Evolutionary conservation across 2,113 vertebrate species (phyloP).

Genomic region (Zingel zingel): DNA sequence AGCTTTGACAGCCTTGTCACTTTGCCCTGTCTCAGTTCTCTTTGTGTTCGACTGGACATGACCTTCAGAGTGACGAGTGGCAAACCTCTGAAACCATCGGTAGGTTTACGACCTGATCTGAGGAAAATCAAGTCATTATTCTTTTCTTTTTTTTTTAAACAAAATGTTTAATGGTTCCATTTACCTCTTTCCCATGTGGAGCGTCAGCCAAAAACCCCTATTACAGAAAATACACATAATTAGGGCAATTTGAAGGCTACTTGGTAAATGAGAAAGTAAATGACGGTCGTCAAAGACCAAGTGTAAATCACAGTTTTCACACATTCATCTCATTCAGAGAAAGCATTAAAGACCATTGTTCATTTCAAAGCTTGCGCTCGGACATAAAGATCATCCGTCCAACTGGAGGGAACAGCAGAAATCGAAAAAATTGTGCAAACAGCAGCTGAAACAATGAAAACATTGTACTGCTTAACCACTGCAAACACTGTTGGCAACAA

Average conservation of each 20-base stretch:
- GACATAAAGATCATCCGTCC: conserved; percentile 63
- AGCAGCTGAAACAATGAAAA: conserved; percentile 73
- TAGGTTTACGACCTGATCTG: conserved; percentile 31
- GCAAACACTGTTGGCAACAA: conserved; percentile 66
- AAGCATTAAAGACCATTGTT: conserved; percentile 41
- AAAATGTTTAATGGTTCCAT: conserved; percentile 73
- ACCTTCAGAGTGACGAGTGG: conserved; percentile 46
- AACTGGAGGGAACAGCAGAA: conserved; percentile 58
- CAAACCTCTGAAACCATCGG: conserved; percentile 44
- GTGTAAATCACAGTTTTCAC: conserved; percentile 66
- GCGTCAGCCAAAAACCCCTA: conserved; percentile 60
- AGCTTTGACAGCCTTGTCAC: conserved; percentile 44
- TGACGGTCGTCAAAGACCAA: conserved; percentile 58
- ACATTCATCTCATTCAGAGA: conserved; percentile 63
- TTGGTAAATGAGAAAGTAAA: conserved; percentile 69
- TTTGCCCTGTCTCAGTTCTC: conserved; percentile 47
- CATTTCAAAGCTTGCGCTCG: conserved; percentile 43
- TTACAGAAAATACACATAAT: conserved; percentile 69
- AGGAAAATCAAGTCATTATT: conserved; percentile 63
- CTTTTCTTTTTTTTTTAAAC: conserved; percentile 64
- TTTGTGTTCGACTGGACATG: conserved; percentile 52
- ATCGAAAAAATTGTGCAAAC: conserved; percentile 61
- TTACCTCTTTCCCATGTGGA: conserved; percentile 55
- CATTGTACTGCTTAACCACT: conserved; percentile 61
- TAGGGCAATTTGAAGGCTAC: conserved; percentile 70